Evolutionary conservation across 2,888 invertebrate genomes (phyloP).

Genomic region (Eudemis profundana): DNA sequence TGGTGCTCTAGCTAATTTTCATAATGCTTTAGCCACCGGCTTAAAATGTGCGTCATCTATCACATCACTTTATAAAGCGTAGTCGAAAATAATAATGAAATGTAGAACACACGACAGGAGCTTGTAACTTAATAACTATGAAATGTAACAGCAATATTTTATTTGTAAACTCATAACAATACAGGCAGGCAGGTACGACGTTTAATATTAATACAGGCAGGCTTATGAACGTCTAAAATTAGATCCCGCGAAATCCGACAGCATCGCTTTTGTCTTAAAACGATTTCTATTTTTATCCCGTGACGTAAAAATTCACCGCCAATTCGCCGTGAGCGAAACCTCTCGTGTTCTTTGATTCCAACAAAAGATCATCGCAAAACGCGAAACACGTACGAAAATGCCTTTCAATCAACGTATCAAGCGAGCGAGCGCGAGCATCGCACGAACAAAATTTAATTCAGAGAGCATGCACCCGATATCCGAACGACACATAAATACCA

Average conservation of each 20-base stretch:
- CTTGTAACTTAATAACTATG: too few species aligned
- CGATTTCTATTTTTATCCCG: slow-evolving; percentile 14
- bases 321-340: slow-evolving; percentile 23
- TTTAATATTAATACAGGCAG: slow-evolving; percentile 8
- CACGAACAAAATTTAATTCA: slow-evolving; percentile 68
- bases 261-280: slow-evolving; percentile 5
- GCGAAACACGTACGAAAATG: slow-evolving; percentile 65
- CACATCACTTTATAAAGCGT: too few species aligned
- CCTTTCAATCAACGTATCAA: slow-evolving; percentile 73
- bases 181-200: background rate
- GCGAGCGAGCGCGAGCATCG: slow-evolving; percentile 58
- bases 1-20: too few species aligned
- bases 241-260: background rate
- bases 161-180: background rate
- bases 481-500: slow-evolving; percentile 66
- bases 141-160: too few species aligned
- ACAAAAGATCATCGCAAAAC: slow-evolving; percentile 45
- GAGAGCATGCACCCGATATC: slow-evolving; percentile 63
- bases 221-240: slow-evolving; percentile 14
- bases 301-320: slow-evolving; percentile 11
- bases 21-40: too few species aligned
- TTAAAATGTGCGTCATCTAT: too few species aligned
- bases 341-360: slow-evolving; percentile 32
- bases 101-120: too few species aligned
- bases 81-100: too few species aligned